Percentiles rank a stretch among this genome's conserved stretches.
These are phyloP conservation scores for Anticlea derivata DNA, from an alignment of 2,888 invertebrate genomes.

Conservation along the genomic window DNA sequence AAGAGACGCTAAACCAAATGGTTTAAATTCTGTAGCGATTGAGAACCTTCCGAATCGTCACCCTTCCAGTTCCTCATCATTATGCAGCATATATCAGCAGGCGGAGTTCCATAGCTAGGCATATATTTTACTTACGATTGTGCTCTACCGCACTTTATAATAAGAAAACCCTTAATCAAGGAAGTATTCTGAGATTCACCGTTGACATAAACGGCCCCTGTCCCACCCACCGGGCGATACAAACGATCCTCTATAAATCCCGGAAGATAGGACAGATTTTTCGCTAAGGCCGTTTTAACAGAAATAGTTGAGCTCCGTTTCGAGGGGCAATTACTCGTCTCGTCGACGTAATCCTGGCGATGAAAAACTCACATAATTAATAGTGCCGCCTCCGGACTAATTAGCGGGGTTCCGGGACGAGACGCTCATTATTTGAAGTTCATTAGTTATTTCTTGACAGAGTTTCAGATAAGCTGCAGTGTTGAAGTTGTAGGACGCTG, in stretches of 20 bases:
- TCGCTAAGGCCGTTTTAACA: constrained; percentile 39
- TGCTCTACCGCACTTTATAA: too few relatives aligned
- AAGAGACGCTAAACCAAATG: too few relatives aligned
- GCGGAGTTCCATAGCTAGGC: too few relatives aligned
- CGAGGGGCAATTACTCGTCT: constrained; percentile 42
- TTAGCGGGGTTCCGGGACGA: constrained; percentile 59
- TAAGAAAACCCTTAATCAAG: background rate
- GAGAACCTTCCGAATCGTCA: too few relatives aligned
- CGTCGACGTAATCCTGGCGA: constrained; percentile 63
- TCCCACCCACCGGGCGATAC: constrained; percentile 9
- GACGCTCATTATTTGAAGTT: constrained; percentile 55
- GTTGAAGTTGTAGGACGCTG: background rate
- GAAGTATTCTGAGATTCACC: constrained; percentile 13
- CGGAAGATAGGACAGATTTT: constrained; percentile 32
- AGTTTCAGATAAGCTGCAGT: constrained; percentile 6
- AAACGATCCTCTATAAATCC: constrained; percentile 32
- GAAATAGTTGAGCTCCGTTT: constrained; percentile 40
- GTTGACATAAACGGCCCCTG: constrained; percentile 12
- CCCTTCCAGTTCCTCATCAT: too few relatives aligned
- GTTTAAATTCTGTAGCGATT: too few relatives aligned
- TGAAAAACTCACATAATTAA: constrained; percentile 77
- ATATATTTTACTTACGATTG: background rate
- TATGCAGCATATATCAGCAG: too few relatives aligned
- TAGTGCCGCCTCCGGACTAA: constrained; percentile 73
- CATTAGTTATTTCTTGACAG: constrained; percentile 40